Base-by-base conservation (phyloP, 1,140 invertebrate genomes). In the Octopus bimaculoides region DNA sequence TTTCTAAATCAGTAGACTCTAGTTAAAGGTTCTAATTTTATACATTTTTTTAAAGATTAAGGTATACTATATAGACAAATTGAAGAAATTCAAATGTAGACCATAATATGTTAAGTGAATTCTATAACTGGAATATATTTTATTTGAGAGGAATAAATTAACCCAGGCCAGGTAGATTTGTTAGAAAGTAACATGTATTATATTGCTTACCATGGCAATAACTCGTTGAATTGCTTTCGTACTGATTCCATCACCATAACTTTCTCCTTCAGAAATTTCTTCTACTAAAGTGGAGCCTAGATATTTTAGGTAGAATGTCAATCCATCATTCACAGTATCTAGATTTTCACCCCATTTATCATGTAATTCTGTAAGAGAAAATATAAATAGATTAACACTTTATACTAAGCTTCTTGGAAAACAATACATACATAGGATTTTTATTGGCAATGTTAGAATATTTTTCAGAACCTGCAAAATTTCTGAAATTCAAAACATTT, bases 311-410 rank as follows among this genome's bases (percentile, higher is more conserved):
- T 92, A 92, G 88, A 94, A 94, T 55, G 92, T 93, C 54, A 94
- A 88, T 78, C 93, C 88, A 87, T 92, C 91, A 78, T 92, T 91
- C 8, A 85, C 83, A 78, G 82, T 82, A 77, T 92, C 92, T 79
- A 94, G 93, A 52, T 92, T 92, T 73, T 94, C 90, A 26, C 93
- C 93, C 92, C 94, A 94, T 88, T 95, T 94, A 89, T 96, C 95
- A 81, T 92, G 92, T 55, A 95, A 87, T 89, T 95, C 95, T 95
- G 91, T 4, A 92, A 77, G 53, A 71, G 56, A 79, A 80, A 76
- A 12, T 6, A 71, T n/a, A 20, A 71, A 71, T n/a, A 14, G 5
- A 61, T 10, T 5, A 71, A 71, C 14, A 71, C 17, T 12, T 71
- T n/a, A 71, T 10, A n/a, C 26, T 71, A 17, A 12, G 0, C 9